Base-by-base conservation (phyloP, 2,888 invertebrate species). In the Agrochola lychnidis region DNA sequence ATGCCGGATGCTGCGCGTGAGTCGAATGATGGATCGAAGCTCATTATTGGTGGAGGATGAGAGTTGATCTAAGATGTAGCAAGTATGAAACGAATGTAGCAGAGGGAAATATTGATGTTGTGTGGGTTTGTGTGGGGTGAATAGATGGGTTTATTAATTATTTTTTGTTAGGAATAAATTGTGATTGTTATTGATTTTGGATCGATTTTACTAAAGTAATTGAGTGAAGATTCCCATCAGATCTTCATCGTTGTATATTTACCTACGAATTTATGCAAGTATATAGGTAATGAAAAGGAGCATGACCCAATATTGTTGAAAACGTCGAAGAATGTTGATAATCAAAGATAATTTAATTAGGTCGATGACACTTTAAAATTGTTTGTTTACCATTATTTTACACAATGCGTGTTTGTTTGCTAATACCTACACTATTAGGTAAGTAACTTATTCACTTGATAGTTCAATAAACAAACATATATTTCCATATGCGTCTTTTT, bases 1-100 rank as follows among this genome's bases (percentile, higher is more conserved):
- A 57, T 76, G 68, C 77, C 88, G 88, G 88, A 87, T 80, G 80
- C 70, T 70, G 70, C 76, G 71, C 70, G 77, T 77, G 78, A 70
- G 80, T 25, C n/a, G 77, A 78, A 61, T 87, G 87, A 88, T 84
- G 72, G 73, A 81, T 82, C 42, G 63, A 74, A 73, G 48, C 22
- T 84, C 76, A 86, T 87, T 79, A 86, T 79, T 71, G 51, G 76
- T 61, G 51, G 6, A 45, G 56, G 53, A 79, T 77, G 70, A 80
- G 72, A 77, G 67, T 64, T 36, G n/a, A n/a, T 68, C 10, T 6
- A 40, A 75, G 51, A 57, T n/a, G 40, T 57, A 64, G 70, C 68
- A 51, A 75, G 42, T 66, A 45, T 57, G 48, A 61, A 64, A 59
- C 25, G 2, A 22, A 19, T 40, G 10, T 42, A 16, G n/a, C 1